Conservation (phyloP, 2,797 vertebrate species). For the Pygocentrus nattereri region DNA sequence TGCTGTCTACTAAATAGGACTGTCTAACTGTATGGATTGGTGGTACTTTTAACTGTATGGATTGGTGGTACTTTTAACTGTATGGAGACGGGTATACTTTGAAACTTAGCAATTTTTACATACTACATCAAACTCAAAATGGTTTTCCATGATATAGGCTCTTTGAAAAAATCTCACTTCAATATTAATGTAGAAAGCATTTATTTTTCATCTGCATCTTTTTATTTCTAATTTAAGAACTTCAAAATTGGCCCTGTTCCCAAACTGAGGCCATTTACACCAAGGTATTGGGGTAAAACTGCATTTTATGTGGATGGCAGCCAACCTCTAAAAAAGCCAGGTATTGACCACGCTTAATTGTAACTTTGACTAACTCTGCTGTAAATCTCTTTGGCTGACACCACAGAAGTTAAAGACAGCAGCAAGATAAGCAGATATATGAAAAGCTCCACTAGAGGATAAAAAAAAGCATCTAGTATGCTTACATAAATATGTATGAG, state of each 20-base stretch:
- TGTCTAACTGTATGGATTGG: too few relatives aligned
- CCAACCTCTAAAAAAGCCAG: background rate
- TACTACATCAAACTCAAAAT: too few relatives aligned
- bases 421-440: background rate
- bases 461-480: slow-evolving; percentile 9
- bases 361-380: background rate
- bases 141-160: too few relatives aligned
- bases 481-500: slow-evolving; percentile 34
- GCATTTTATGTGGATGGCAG: background rate
- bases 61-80: too few relatives aligned
- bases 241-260: background rate
- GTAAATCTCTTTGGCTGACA: background rate
- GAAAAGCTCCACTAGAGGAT: background rate
- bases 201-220: background rate
- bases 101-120: too few relatives aligned
- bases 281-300: background rate
- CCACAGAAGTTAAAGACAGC: background rate
- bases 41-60: too few relatives aligned
- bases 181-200: background rate
- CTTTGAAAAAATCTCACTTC: background rate
- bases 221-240: background rate
- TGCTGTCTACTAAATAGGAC: too few relatives aligned
- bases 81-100: too few relatives aligned
- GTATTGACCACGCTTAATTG: background rate
- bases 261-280: background rate